Conservation (phyloP, 2,888 invertebrate genomes). For the Hedya salicella region DNA sequence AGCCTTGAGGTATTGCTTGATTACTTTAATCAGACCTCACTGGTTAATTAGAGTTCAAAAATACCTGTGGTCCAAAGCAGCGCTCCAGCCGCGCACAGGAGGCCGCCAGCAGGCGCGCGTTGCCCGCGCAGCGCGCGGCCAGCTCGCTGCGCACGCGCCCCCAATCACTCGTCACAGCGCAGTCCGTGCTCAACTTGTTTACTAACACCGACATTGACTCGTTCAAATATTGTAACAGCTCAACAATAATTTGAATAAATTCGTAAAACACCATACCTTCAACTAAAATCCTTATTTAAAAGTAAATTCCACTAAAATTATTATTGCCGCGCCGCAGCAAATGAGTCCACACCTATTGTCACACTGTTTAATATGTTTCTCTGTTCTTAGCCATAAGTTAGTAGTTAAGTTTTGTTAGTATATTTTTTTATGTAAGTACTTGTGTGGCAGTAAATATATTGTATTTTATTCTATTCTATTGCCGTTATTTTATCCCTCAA, state of each 20-base stretch:
- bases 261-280: constrained; percentile 12
- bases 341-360: no score
- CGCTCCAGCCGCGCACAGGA: background rate
- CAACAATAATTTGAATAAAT: background rate
- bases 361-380: no score
- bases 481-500: background rate
- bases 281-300: background rate
- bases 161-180: background rate
- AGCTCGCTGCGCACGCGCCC: background rate
- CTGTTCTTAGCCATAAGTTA: no score
- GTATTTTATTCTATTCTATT: no score
- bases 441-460: no score
- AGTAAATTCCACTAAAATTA: background rate
- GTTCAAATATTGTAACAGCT: constrained; percentile 11
- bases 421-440: no score
- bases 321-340: no score
- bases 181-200: background rate
- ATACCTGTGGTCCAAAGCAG: constrained; percentile 23
- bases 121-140: background rate
- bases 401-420: no score
- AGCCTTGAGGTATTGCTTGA: no score
- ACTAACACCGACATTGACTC: background rate
- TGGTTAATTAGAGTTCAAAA: no score
- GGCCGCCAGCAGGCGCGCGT: background rate
- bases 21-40: no score